phyloP scores from a whole-genome alignment of 2,888 invertebrate genomes.

The Phyto melanocephala region DNA sequence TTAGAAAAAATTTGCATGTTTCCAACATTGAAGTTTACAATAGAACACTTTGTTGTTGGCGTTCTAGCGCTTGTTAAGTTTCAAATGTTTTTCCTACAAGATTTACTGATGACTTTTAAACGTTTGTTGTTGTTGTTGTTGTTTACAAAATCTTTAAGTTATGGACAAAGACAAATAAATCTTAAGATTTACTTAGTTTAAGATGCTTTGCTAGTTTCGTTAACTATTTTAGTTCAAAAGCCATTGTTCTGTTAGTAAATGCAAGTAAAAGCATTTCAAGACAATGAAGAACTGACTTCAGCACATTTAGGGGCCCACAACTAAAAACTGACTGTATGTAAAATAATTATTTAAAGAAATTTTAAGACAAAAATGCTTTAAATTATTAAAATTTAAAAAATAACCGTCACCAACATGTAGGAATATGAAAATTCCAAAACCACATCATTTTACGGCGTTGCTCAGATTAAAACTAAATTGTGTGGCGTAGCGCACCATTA shows the following conservation, averaged over 20 bases:
- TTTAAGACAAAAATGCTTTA: too few relatives aligned
- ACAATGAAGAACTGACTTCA: background rate
- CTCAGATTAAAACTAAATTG: too few relatives aligned
- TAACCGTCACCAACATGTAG: too few relatives aligned
- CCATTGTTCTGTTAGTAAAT: constrained; percentile 12
- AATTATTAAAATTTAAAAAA: too few relatives aligned
- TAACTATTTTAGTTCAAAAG: constrained; percentile 18
- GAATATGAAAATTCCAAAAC: too few relatives aligned
- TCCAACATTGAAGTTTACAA: constrained; percentile 38
- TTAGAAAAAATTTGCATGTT: constrained; percentile 40
- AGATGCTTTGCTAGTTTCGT: constrained; percentile 7
- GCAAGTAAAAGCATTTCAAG: background rate
- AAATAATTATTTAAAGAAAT: too few relatives aligned
- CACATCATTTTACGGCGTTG: too few relatives aligned
- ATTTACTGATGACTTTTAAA: constrained; percentile 48
- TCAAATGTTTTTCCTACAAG: constrained; percentile 43
- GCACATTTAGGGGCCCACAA: background rate
- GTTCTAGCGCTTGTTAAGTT: constrained; percentile 26
- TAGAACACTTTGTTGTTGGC: background rate
- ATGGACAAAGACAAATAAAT: constrained; percentile 61
- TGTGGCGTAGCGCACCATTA: too few relatives aligned
- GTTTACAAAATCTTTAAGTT: constrained; percentile 48
- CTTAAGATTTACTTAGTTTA: constrained; percentile 51
- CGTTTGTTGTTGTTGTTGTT: background rate
- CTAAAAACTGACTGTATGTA: too few relatives aligned